Conservation (phyloP, 2,888 invertebrate genomes). For the Agrotis puta region DNA sequence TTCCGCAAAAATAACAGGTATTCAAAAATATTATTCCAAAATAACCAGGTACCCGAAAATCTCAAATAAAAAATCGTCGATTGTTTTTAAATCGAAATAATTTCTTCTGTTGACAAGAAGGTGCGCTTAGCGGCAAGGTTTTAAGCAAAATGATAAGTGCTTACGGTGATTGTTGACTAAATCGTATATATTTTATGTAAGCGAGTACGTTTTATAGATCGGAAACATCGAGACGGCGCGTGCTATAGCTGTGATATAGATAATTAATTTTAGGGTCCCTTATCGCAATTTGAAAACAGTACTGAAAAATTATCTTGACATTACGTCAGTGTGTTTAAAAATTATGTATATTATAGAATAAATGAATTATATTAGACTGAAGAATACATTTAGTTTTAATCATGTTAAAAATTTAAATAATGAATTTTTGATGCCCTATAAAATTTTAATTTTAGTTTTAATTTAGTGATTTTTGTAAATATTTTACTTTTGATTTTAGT, state of each 20-base stretch:
- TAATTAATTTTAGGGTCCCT: conserved; percentile 64
- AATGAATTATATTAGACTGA: no score
- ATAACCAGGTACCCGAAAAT: conserved; percentile 1
- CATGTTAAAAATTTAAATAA: no score
- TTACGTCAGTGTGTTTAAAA: not conserved
- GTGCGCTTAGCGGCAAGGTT: conserved; percentile 37
- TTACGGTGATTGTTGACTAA: conserved; percentile 42
- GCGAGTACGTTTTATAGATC: conserved; percentile 46
- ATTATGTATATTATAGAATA: no score
- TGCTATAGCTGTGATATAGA: conserved; percentile 75
- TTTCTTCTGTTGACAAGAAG: conserved; percentile 15
- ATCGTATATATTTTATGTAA: conserved; percentile 54
- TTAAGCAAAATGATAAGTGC: conserved; percentile 56
- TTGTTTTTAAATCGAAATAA: conserved; percentile 1
- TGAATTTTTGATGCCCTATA: no score
- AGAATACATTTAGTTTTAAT: no score
- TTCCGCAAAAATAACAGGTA: conserved; percentile 13
- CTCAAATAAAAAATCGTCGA: not conserved
- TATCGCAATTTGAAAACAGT: conserved; percentile 32
- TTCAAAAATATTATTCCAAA: conserved; percentile 2
- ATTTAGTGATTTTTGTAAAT: no score
- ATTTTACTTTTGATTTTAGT: no score
- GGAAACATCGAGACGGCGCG: conserved; percentile 73
- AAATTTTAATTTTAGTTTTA: no score
- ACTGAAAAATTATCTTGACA: not conserved